Evolutionary conservation across 2,888 invertebrate genomes (phyloP).

Genomic region (Oeneis ivallda): DNA sequence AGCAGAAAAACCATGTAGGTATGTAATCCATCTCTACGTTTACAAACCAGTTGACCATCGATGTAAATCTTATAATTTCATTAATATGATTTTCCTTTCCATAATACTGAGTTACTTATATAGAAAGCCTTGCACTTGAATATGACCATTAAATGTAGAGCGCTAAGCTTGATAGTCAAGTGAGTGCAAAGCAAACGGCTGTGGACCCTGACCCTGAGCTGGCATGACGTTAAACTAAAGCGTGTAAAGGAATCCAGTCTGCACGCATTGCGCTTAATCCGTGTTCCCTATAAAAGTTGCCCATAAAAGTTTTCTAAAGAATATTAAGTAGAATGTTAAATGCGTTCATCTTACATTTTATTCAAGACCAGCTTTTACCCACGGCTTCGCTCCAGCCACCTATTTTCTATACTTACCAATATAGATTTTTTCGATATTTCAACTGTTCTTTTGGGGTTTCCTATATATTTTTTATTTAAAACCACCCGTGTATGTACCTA

Average conservation of each 20-base stretch:
- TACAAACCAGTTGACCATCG: constrained; percentile 16
- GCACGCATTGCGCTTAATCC: constrained; percentile 30
- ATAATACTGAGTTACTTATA: constrained; percentile 17
- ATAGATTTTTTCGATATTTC: too few relatives aligned
- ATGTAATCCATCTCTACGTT: not conserved
- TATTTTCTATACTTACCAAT: too few relatives aligned
- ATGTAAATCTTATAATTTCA: constrained; percentile 21
- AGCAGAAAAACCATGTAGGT: not conserved
- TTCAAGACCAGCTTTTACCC: too few relatives aligned
- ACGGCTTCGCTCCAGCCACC: too few relatives aligned
- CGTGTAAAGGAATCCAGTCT: constrained; percentile 37
- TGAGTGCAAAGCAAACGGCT: constrained; percentile 14
- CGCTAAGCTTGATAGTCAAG: constrained; percentile 26
- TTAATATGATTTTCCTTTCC: constrained; percentile 25
- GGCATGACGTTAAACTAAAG: constrained; percentile 31
- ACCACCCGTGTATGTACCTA: too few relatives aligned
- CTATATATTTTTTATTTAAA: too few relatives aligned
- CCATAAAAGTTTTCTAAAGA: not conserved
- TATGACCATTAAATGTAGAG: constrained; percentile 6
- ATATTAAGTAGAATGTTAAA: too few relatives aligned
- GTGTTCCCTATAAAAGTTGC: constrained; percentile 20
- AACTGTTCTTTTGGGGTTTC: too few relatives aligned
- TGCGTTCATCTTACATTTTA: too few relatives aligned
- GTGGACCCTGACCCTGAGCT: constrained; percentile 39
- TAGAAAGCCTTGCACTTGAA: constrained; percentile 10